Conservation (phyloP, 2,888 invertebrate species). For the Melanargia galathea region DNA sequence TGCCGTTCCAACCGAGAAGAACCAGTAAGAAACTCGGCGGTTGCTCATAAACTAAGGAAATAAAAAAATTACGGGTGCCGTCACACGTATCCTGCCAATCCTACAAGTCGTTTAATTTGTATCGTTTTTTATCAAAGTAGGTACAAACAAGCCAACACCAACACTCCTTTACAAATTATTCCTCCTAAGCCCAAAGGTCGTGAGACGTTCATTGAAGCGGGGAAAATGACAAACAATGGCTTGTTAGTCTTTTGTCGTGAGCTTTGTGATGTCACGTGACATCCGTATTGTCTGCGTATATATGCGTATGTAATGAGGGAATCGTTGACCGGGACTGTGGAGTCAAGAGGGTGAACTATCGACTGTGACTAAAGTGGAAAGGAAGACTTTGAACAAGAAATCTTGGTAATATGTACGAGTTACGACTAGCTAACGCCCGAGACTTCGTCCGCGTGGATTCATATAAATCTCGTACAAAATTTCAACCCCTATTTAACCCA, state of each 20-base stretch:
- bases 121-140: background rate
- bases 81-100: background rate
- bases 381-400: too few relatives aligned
- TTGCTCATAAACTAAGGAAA: background rate
- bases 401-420: too few relatives aligned
- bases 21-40: too few relatives aligned
- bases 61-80: background rate
- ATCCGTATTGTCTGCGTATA: conserved; percentile 67
- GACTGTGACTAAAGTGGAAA: background rate
- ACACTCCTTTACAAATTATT: conserved; percentile 27
- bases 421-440: background rate
- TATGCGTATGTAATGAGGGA: conserved; percentile 62
- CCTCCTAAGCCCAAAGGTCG: conserved; percentile 39
- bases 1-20: too few relatives aligned
- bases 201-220: conserved; percentile 42
- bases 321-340: conserved; percentile 65
- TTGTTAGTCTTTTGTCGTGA: conserved; percentile 75
- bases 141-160: conserved; percentile 13
- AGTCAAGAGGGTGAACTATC: conserved; percentile 42
- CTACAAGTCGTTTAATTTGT: background rate
- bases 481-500: too few relatives aligned
- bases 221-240: conserved; percentile 68
- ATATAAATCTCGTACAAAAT: too few relatives aligned
- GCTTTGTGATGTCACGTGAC: conserved; percentile 64
- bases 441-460: too few relatives aligned